Conservation (phyloP, 2,113 vertebrate species). For the Boulengerochromis microlepis region DNA sequence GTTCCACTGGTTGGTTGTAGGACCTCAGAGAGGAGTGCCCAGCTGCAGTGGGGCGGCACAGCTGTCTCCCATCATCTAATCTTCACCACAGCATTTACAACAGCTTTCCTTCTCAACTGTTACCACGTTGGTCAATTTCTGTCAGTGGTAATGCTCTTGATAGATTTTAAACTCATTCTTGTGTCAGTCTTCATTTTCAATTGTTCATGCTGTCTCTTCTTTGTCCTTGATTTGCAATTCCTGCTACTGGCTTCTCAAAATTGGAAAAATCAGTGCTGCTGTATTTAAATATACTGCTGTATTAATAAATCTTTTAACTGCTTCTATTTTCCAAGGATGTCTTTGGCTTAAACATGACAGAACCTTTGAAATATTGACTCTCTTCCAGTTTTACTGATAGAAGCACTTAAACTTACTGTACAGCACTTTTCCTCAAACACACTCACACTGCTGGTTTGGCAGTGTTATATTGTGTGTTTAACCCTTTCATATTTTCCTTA, state of each 20-base stretch:
- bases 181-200: not conserved
- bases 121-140: not conserved
- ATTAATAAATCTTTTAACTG: not conserved
- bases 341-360: not conserved
- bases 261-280: not conserved
- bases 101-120: not conserved
- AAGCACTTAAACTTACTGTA: not conserved
- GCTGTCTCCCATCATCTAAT: not conserved
- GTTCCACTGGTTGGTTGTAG: not conserved
- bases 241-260: not conserved
- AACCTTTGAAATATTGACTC: not conserved
- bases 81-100: not conserved
- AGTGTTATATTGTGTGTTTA: not conserved
- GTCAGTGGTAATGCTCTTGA: not conserved
- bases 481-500: not conserved
- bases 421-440: not conserved
- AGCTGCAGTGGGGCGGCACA: not conserved
- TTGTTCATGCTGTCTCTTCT: not conserved
- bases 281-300: not conserved
- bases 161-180: not conserved
- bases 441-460: not conserved
- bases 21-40: not conserved
- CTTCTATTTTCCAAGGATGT: not conserved
- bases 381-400: not conserved
- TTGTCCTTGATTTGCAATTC: not conserved